Evolutionary conservation across 2,797 vertebrate species (phyloP), one percentile per base, ranked within the genome.

Genomic region (Poecilia gillii): DNA sequence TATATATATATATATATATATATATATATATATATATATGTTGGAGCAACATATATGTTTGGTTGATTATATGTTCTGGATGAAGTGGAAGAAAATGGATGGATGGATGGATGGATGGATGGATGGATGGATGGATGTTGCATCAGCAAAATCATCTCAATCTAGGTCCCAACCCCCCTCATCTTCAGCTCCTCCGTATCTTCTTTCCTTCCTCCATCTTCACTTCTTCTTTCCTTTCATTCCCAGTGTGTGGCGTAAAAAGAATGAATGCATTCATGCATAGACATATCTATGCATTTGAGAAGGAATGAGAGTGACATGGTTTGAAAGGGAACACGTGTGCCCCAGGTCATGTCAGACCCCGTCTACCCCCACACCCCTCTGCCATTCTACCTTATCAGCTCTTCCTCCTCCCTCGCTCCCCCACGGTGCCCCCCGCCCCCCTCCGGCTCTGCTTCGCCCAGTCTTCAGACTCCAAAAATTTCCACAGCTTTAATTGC

Each of bases 261-360:
- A 71, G 41, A 71, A 41, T 45, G 78, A 36, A 81, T 76, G 87
- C 0, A 39, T 76, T 49, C n/a, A 76, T 80, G 85, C 55, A 16
- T 83, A 79, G 74, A 77, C 81, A 78, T 81, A 88, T 88, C 77
- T 70, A 28, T 45, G 71, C 39, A 47, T 87, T 81, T 84, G 84
- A 88, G 88, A 83, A 89, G 89, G 89, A 92, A 93, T 88, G 81
- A 91, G 88, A 86, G 89, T 91, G 92, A 91, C 89, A 89, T 81
- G 84, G 81, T 91, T 88, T 93, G 92, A 92, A 93, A 94, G 90
- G 86, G 93, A 93, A 93, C 92, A 94, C 90, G 91, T 93, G 92
- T 93, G 91, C 92, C 90, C 88, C 80, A 73, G 87, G 89, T 91
- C 85, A 91, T 90, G 83, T 81, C 49, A 23, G 85, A 83, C 73